phyloP scores from a whole-genome alignment of 2,888 invertebrate species.

The Reticulitermes lucifugus region DNA sequence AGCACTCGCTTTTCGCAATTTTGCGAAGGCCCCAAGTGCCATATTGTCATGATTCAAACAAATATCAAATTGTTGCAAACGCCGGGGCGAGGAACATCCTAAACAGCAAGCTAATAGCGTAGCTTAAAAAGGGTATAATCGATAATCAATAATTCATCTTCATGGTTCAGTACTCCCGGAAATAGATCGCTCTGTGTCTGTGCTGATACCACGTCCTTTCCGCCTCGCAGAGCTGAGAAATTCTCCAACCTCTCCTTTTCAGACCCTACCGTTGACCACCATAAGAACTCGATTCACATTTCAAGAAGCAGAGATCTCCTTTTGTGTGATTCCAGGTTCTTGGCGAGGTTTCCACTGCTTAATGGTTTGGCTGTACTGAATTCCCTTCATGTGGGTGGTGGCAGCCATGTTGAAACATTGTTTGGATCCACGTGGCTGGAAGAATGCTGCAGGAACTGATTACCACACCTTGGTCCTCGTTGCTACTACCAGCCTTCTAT shows the following conservation, averaged over 20 bases:
- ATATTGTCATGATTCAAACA: too few species aligned
- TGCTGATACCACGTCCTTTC: not conserved
- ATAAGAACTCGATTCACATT: not conserved
- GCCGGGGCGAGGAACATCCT: too few species aligned
- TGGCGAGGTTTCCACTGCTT: slow-evolving; percentile 4
- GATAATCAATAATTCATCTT: too few species aligned
- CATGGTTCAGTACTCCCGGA: not conserved
- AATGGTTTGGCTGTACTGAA: slow-evolving; percentile 18
- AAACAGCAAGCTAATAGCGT: too few species aligned
- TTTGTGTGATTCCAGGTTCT: slow-evolving; percentile 22
- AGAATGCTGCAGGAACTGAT: not conserved
- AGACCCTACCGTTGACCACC: not conserved
- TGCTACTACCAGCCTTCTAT: not conserved
- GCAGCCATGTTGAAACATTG: not conserved
- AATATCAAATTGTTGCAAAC: too few species aligned
- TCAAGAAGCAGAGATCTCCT: not conserved
- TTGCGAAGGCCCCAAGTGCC: too few species aligned
- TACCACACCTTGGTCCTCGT: not conserved
- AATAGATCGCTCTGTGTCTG: not conserved
- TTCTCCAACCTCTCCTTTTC: not conserved
- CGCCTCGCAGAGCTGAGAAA: not conserved
- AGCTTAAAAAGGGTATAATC: too few species aligned
- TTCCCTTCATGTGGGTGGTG: slow-evolving; percentile 11
- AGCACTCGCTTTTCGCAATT: too few species aligned
- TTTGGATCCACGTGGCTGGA: not conserved